A percentile compares a stretch with the other conserved stretches of the same genome.
Evolutionary conservation across 2,888 invertebrate genomes (phyloP).

Genomic region (Hedya salicella): DNA sequence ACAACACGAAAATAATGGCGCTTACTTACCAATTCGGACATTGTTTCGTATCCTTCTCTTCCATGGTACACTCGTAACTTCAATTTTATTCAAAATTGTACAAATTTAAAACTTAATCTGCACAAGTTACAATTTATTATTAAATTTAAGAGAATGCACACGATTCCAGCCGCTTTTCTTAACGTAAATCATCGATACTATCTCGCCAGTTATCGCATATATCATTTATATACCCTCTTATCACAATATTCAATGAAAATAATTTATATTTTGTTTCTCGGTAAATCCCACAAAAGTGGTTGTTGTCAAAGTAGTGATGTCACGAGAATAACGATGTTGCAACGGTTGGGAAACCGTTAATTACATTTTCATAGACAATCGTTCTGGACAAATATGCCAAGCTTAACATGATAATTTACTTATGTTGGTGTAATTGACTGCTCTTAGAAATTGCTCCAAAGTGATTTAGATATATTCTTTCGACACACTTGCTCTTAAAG

Average conservation of each 20-base stretch:
- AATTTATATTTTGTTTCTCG: slow-evolving; percentile 41
- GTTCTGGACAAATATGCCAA: too few species aligned
- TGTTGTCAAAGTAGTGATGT: slow-evolving; percentile 44
- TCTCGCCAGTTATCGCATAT: neutral
- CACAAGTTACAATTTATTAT: slow-evolving; percentile 11
- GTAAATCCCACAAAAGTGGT: slow-evolving; percentile 44
- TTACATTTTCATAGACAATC: slow-evolving; percentile 6
- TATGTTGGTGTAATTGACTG: neutral
- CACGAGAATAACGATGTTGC: slow-evolving; percentile 27
- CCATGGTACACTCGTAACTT: slow-evolving; percentile 57
- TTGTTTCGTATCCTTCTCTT: slow-evolving; percentile 71
- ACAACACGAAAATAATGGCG: slow-evolving; percentile 55
- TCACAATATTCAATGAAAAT: slow-evolving; percentile 28
- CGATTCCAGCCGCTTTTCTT: slow-evolving; percentile 5
- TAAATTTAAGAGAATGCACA: slow-evolving; percentile 11
- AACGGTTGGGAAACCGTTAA: slow-evolving; percentile 2
- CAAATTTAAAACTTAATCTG: slow-evolving; percentile 23
- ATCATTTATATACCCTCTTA: slow-evolving; percentile 33
- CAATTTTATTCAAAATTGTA: slow-evolving; percentile 34
- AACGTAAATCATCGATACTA: neutral
- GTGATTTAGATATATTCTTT: too few species aligned
- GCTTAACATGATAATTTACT: too few species aligned
- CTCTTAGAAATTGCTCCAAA: too few species aligned
- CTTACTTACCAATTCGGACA: slow-evolving; percentile 83
- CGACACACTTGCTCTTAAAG: too few species aligned